These are phyloP conservation scores for Ceryle rudis DNA, from an alignment of 2,797 vertebrate genomes.

Conservation along the genomic window DNA sequence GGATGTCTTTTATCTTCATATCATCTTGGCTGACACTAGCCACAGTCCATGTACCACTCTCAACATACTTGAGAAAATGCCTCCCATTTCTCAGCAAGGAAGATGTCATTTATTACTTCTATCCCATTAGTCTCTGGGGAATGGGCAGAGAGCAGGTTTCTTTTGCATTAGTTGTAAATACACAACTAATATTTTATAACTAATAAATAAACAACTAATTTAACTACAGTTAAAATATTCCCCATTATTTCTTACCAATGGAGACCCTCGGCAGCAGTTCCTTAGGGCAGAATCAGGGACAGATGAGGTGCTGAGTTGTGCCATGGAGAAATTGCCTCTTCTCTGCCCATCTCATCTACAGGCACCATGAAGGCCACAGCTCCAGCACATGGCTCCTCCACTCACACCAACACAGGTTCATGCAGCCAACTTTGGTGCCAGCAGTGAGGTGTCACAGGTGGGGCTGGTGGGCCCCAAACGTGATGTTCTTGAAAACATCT, in stretches of 20 bases:
- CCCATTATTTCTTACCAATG: not conserved
- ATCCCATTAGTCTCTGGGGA: not conserved
- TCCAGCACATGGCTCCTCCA: not conserved
- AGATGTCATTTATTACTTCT: not conserved
- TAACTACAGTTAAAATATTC: not conserved
- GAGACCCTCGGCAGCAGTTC: not conserved
- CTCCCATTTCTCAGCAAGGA: not conserved
- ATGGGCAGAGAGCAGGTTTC: not conserved
- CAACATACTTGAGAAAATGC: not conserved
- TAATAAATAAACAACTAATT: too few species aligned
- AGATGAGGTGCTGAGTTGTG: not conserved
- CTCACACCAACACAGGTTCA: not conserved
- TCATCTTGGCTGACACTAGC: not conserved
- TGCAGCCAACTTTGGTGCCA: not conserved
- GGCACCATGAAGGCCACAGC: not conserved
- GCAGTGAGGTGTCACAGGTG: not conserved
- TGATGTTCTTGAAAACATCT: not conserved
- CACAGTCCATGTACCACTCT: not conserved
- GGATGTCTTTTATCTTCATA: constrained; percentile 43
- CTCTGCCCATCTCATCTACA: rapidly evolving
- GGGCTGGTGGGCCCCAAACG: not conserved
- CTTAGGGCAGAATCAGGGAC: not conserved
- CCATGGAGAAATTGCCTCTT: not conserved
- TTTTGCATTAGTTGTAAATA: not conserved
- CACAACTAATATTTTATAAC: too few species aligned